Percentiles rank a stretch among this genome's conserved stretches.
phyloP scores from a whole-genome alignment of 2,888 invertebrate genomes.

The Sphecodes monilicornis region DNA sequence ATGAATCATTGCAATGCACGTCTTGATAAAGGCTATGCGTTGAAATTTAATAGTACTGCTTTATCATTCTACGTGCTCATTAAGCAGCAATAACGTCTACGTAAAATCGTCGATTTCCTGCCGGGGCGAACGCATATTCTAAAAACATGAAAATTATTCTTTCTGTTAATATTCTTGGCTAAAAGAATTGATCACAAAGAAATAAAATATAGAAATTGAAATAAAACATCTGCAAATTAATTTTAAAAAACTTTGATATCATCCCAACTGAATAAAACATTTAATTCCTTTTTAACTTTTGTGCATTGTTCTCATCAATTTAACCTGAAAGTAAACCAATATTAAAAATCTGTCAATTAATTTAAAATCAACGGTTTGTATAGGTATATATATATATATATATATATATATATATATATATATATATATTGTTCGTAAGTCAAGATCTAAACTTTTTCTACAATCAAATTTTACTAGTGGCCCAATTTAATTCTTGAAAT shows the following conservation, averaged over 20 bases:
- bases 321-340: background rate
- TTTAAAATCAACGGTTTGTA: no score
- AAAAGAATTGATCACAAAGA: background rate
- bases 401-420: no score
- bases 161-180: background rate
- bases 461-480: no score
- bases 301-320: background rate
- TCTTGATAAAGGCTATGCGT: background rate
- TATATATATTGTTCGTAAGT: no score
- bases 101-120: background rate
- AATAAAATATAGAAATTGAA: background rate
- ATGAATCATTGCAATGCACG: slow-evolving; percentile 12
- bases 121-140: background rate
- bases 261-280: no score
- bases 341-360: no score
- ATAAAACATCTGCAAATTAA: no score
- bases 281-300: no score
- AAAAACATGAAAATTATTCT: background rate
- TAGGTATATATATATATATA: no score
- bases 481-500: no score
- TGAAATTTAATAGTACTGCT: background rate
- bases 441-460: no score
- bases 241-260: no score
- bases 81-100: background rate
- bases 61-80: background rate